These are phyloP conservation scores for Lepilemur septentrionalis DNA, from an alignment of 2,797 vertebrate genomes.

Conservation along the genomic window DNA sequence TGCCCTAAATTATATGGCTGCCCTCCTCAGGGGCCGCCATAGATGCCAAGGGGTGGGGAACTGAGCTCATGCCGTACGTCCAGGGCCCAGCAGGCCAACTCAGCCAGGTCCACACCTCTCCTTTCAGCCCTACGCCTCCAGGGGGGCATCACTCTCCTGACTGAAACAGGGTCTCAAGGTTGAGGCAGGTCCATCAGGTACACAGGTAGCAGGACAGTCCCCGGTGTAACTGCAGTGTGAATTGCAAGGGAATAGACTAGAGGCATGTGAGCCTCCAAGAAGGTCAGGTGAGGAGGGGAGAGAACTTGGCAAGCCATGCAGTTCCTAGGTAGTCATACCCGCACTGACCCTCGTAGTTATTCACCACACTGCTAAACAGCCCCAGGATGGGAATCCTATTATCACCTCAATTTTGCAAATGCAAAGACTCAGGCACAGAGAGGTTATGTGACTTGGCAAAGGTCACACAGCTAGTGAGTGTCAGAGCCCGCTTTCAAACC, in stretches of 20 bases:
- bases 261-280: not conserved
- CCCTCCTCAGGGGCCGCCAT: not conserved
- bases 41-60: not conserved
- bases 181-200: no score
- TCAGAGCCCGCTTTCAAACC: not conserved
- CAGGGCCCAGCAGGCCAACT: not conserved
- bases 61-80: not conserved
- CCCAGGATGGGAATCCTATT: rapidly evolving
- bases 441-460: not conserved
- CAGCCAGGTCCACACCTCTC: not conserved
- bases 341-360: not conserved
- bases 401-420: not conserved
- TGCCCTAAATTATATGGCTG: rapidly evolving
- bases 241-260: not conserved
- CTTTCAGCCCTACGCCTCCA: not conserved
- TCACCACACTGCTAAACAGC: not conserved
- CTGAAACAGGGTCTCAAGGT: not conserved
- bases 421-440: not conserved
- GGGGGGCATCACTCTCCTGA: not conserved
- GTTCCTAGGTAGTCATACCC: not conserved
- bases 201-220: not conserved
- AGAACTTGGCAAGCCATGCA: not conserved
- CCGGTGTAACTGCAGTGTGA: not conserved
- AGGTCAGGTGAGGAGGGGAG: not conserved
- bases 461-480: not conserved